Percentiles rank a stretch among this genome's conserved stretches.
Conservation (phyloP, 30 jellyfish, hydroid and myxozoan species). For the Hydractinia symbiolongicarpus region DNA sequence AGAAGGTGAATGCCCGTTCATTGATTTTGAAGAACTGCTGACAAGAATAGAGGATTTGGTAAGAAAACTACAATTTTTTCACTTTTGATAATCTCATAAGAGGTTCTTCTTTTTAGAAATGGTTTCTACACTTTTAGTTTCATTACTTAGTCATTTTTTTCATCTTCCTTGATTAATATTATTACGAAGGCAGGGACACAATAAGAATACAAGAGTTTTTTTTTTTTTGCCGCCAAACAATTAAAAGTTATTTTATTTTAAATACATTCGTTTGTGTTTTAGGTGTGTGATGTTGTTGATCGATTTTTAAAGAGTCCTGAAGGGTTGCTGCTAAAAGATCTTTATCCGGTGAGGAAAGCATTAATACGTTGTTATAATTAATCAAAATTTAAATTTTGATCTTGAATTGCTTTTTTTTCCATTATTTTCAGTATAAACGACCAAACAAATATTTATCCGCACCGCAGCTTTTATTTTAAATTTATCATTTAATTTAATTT, state of each 20-base stretch:
- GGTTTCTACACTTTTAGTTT: no score
- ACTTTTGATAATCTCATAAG: not conserved
- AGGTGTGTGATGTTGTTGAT: constrained; percentile 95
- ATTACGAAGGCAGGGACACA: no score
- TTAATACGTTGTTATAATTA: not conserved
- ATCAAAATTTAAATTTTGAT: not conserved
- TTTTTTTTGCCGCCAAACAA: no score
- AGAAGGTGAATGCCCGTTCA: constrained; percentile 96
- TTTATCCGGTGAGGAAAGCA: constrained; percentile 67
- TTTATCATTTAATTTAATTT: no score
- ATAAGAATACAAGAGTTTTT: no score
- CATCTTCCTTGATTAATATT: not conserved
- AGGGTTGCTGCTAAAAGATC: constrained; percentile 48
- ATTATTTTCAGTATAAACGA: not conserved
- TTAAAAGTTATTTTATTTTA: no score
- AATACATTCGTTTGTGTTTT: not conserved
- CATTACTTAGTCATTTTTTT: not conserved
- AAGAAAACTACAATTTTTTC: not conserved
- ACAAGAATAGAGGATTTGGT: constrained; percentile 94
- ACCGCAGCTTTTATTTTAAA: no score
- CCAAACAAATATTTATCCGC: not conserved
- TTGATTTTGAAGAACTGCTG: constrained; percentile 73
- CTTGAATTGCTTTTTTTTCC: not conserved
- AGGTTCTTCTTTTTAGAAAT: no score
- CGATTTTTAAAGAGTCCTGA: constrained; percentile 71